Conservation (phyloP, 2,797 vertebrate species). For the Anguilla marmorata region DNA sequence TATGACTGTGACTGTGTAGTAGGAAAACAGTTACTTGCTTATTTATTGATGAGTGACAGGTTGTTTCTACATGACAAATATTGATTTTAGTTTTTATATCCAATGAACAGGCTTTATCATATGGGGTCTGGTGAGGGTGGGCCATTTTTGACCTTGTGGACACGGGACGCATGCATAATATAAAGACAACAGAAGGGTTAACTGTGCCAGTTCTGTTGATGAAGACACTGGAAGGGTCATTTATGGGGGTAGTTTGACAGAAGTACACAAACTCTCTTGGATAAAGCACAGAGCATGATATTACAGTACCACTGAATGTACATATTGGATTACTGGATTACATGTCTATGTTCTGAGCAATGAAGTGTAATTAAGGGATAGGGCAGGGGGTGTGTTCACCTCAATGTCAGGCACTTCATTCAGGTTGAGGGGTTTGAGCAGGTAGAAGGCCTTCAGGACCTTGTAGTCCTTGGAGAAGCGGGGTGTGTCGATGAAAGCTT, state of each 20-base stretch:
- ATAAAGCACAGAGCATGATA: neutral
- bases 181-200: too few species aligned
- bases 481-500: slow-evolving; percentile 85
- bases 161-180: too few species aligned
- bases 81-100: too few species aligned
- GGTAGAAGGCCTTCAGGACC: slow-evolving; percentile 79
- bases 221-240: neutral
- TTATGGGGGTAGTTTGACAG: neutral
- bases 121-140: too few species aligned
- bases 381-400: slow-evolving; percentile 66
- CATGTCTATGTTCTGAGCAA: neutral
- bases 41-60: too few species aligned
- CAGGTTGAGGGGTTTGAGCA: slow-evolving; percentile 85
- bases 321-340: neutral
- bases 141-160: too few species aligned
- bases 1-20: too few species aligned
- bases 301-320: neutral
- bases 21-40: too few species aligned
- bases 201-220: neutral
- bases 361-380: neutral
- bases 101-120: too few species aligned
- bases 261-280: neutral
- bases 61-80: too few species aligned
- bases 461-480: slow-evolving; percentile 90
- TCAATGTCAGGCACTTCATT: slow-evolving; percentile 89